Evolutionary conservation across 1,140 invertebrate genomes (phyloP), one percentile per base, ranked within the genome.

Genomic region (Drosophila nebulosa): DNA sequence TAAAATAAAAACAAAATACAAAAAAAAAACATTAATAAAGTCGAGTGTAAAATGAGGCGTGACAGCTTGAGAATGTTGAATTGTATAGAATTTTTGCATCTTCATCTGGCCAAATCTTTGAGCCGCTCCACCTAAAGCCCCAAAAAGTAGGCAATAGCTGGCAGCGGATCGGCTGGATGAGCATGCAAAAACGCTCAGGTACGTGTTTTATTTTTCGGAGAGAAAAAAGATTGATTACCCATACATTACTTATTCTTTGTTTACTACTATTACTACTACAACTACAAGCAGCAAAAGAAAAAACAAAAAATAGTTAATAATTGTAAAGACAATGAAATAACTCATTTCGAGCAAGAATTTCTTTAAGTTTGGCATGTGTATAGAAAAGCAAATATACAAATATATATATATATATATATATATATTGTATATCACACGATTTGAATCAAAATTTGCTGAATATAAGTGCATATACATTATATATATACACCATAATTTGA

Each of bases 221-320:
- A 93, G 93, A 93, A 92, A 93, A 92, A 93, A 93, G 93, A 93
- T 93, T 93, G 93, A 93, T 91, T 93, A 92, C 74, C 78, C 77
- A 83, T 90, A 88, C 84, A 85, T 85, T 88, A 88, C 78, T 90
- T 89, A 86, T 86, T 78, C 78, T 86, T 86, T 86, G 83, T 88
- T 76, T 86, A 46, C 39, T 46, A 46, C 39, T 46, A 21, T 21
- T 21, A 46, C 39, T 46, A 46, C 39, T 42, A 42, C 6, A 74
- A 86, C 78, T 81, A 86, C 77, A 86, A 85, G 72, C 83, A 78
- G 88, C 88, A 79, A 83, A 83, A 46, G 68, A 75, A 78, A 73
- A 42, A 42, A 66, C 55, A 68, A 10, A 36, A 50, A 52, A 72
- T 52, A 59, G 65, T 57, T 74, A 21, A 69, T 53, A 78, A 50